Evolutionary conservation across 2,113 vertebrate genomes (phyloP).

Genomic region (Puntigrus tetrazona): DNA sequence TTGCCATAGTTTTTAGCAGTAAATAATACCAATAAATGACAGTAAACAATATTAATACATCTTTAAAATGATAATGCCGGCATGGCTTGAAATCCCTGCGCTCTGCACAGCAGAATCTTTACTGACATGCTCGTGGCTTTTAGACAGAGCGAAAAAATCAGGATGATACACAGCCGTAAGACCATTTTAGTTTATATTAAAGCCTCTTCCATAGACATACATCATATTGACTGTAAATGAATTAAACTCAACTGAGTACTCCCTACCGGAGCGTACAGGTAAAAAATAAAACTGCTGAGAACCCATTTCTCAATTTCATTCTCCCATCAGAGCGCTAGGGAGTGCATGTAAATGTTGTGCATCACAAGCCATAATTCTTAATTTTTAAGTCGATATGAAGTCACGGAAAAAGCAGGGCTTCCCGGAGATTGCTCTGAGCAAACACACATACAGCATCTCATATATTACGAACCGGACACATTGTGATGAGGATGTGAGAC

Average conservation of each 20-base stretch:
- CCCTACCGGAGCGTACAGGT: not conserved
- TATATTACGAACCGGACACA: conserved; percentile 19
- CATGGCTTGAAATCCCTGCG: not conserved
- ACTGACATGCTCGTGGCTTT: not conserved
- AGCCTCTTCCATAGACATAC: conserved; percentile 17
- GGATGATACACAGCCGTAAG: not conserved
- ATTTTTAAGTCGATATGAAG: conserved; percentile 43
- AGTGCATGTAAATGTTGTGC: conserved; percentile 30
- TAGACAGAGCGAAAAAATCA: not conserved
- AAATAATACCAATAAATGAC: not conserved
- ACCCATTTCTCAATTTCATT: not conserved
- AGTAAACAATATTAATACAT: no score
- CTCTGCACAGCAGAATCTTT: not conserved
- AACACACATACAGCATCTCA: not conserved
- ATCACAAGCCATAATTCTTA: conserved; percentile 34
- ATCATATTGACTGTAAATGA: conserved; percentile 29
- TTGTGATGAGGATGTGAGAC: conserved; percentile 6
- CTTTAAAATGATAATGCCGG: no score
- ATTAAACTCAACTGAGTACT: not conserved
- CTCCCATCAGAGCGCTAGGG: not conserved
- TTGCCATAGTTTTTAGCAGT: no score
- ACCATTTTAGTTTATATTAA: conserved; percentile 25
- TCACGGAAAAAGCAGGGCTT: not conserved
- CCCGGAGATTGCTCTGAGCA: not conserved
- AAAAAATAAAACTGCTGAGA: conserved; percentile 7